Percentiles rank a stretch among this genome's conserved stretches.
phyloP scores from a whole-genome alignment of 2,797 vertebrate species.

The Spinibarbus caldwelli region DNA sequence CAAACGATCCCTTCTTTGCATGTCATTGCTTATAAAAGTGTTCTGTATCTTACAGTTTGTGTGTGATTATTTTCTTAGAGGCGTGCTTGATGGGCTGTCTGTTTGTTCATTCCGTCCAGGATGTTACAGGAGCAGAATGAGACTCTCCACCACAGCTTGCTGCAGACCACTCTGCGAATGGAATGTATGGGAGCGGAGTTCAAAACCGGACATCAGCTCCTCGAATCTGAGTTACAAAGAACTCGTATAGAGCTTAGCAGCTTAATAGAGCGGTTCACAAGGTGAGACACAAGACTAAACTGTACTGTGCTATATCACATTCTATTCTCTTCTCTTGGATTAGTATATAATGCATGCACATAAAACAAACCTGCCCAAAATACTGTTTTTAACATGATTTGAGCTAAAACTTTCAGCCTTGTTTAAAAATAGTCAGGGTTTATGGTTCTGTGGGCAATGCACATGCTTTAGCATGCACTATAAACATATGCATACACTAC shows the following conservation, averaged over 20 bases:
- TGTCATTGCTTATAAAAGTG: neutral
- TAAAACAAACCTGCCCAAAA: too few species aligned
- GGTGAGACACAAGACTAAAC: slow-evolving; percentile 60
- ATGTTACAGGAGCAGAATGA: slow-evolving; percentile 75
- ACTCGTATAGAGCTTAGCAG: slow-evolving; percentile 73
- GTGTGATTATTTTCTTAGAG: neutral
- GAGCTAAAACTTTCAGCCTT: neutral
- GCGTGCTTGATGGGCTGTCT: neutral
- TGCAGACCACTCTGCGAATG: slow-evolving; percentile 75
- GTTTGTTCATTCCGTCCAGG: slow-evolving; percentile 58
- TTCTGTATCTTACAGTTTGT: neutral
- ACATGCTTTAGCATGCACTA: too few species aligned
- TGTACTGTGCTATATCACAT: neutral
- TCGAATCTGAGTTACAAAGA: slow-evolving; percentile 78
- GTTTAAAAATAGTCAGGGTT: too few species aligned
- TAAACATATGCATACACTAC: too few species aligned
- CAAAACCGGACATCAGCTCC: slow-evolving; percentile 73
- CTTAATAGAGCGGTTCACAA: slow-evolving; percentile 77
- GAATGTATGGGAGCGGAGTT: slow-evolving; percentile 79
- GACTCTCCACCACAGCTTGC: slow-evolving; percentile 73
- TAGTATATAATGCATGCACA: neutral
- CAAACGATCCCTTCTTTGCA: neutral
- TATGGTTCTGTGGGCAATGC: too few species aligned
- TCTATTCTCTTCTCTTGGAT: neutral
- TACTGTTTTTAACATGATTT: neutral